Evolutionary conservation across 2,888 invertebrate genomes (phyloP).

Genomic region (Trichopoda pennipes): DNA sequence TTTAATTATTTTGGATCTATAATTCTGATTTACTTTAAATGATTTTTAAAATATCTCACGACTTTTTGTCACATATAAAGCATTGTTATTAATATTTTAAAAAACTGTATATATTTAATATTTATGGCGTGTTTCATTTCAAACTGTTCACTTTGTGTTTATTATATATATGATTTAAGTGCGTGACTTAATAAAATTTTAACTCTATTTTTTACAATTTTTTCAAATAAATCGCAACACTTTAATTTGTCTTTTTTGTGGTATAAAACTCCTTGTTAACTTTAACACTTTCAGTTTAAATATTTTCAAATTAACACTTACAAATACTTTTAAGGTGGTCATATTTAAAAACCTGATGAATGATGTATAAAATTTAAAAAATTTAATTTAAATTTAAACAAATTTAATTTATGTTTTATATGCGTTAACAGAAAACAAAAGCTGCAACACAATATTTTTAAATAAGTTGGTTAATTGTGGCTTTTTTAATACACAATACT

Average conservation of each 20-base stretch:
- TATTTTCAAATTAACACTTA: conserved; percentile 73
- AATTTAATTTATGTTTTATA: conserved; percentile 14
- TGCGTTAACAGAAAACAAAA: too few relatives aligned
- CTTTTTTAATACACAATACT: conserved; percentile 76
- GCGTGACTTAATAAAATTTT: too few relatives aligned
- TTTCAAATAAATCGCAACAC: background rate
- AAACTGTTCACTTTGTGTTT: too few relatives aligned
- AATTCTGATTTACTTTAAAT: too few relatives aligned
- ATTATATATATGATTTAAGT: too few relatives aligned
- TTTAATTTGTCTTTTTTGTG: background rate
- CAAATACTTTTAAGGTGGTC: conserved; percentile 77
- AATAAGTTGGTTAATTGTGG: conserved; percentile 23
- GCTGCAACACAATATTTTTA: background rate
- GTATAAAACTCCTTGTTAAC: too few relatives aligned
- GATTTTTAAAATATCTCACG: too few relatives aligned
- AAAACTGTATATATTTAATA: too few relatives aligned
- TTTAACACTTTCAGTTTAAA: background rate
- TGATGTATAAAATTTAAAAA: background rate
- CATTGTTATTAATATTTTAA: too few relatives aligned
- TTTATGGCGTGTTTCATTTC: too few relatives aligned
- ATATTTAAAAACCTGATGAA: conserved; percentile 71
- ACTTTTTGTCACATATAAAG: background rate
- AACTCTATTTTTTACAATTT: background rate
- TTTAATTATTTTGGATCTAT: too few relatives aligned
- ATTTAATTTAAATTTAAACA: too few relatives aligned